Evolutionary conservation across 2,797 vertebrate genomes (phyloP).

Genomic region (Psittacula echo): DNA sequence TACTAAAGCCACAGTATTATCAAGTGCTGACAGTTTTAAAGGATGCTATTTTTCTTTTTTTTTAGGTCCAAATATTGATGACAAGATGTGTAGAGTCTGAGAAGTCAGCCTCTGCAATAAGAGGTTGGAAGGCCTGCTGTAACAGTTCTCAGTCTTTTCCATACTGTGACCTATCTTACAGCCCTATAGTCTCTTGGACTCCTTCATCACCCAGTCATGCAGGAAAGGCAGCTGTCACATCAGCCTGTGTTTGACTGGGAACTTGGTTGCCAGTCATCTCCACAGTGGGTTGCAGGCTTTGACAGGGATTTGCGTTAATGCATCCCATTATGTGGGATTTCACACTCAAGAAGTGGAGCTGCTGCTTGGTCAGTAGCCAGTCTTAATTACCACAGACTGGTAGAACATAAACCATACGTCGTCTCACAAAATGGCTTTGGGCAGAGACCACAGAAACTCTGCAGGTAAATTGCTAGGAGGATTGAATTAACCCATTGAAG

Average conservation of each 20-base stretch:
- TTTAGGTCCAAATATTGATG: background rate
- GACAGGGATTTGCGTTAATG: background rate
- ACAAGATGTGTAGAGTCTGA: background rate
- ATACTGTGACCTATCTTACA: background rate
- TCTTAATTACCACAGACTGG: background rate
- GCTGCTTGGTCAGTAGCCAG: background rate
- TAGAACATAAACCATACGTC: fast-evolving
- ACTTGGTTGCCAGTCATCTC: background rate
- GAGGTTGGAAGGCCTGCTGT: background rate
- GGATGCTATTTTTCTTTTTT: background rate
- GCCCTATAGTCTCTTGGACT: background rate
- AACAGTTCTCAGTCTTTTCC: background rate
- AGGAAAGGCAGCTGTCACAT: background rate
- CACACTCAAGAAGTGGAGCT: background rate
- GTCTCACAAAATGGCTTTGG: background rate
- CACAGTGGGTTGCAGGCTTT: background rate
- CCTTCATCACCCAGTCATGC: background rate
- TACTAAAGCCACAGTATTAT: background rate
- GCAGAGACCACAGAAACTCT: background rate
- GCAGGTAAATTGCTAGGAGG: background rate
- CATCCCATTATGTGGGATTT: background rate
- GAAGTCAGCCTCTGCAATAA: background rate
- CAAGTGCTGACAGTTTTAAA: background rate
- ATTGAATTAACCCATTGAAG: background rate
- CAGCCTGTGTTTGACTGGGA: background rate